These are phyloP conservation scores for Drosophila mercatorum DNA, from an alignment of 2,888 invertebrate species.

Conservation along the genomic window DNA sequence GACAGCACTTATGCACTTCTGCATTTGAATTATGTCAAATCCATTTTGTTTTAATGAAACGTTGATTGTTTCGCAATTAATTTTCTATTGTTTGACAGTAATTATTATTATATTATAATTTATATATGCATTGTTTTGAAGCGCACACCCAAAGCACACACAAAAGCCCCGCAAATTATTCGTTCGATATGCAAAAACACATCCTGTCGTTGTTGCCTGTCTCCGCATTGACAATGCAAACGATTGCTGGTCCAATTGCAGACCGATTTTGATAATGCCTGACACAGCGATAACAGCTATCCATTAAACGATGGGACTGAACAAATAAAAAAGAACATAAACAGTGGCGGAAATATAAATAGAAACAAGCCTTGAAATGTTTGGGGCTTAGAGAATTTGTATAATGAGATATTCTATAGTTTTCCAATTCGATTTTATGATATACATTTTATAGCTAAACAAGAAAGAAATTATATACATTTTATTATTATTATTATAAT, in stretches of 20 bases:
- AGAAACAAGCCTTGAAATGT: too few species aligned
- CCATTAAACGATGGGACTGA: neutral
- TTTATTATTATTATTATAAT: too few species aligned
- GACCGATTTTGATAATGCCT: constrained; percentile 17
- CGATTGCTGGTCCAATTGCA: constrained; percentile 24
- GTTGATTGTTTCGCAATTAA: constrained; percentile 79
- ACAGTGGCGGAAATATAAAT: neutral
- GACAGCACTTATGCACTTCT: constrained; percentile 79
- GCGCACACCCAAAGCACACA: constrained; percentile 32
- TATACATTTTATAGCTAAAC: too few species aligned
- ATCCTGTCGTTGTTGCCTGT: constrained; percentile 28
- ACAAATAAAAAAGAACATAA: neutral
- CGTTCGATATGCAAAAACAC: constrained; percentile 37
- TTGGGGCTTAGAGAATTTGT: too few species aligned
- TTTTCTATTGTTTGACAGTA: constrained; percentile 80
- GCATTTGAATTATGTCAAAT: constrained; percentile 84
- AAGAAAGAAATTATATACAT: too few species aligned
- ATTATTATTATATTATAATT: constrained; percentile 78
- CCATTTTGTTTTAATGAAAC: constrained; percentile 83
- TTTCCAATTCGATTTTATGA: too few species aligned
- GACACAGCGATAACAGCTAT: constrained; percentile 28
- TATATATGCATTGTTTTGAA: constrained; percentile 65
- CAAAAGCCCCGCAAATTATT: constrained; percentile 41
- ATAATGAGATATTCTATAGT: too few species aligned
- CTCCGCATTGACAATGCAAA: constrained; percentile 25